Percentiles rank a stretch among this genome's conserved stretches.
These are phyloP conservation scores for Zeugodacus cucurbitae DNA, from an alignment of 1,140 invertebrate species.

Conservation along the genomic window DNA sequence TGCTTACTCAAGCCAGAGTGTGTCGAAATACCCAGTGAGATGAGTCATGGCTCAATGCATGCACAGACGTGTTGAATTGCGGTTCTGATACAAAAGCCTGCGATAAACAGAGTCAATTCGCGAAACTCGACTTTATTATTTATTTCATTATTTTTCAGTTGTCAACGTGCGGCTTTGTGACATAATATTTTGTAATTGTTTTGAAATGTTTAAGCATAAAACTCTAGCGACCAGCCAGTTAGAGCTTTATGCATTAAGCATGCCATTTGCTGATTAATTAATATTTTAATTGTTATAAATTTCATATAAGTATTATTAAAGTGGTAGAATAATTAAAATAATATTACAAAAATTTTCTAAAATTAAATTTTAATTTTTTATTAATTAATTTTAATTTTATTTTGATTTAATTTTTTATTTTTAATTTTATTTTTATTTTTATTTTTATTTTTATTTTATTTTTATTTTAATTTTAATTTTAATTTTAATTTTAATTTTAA, in stretches of 20 bases:
- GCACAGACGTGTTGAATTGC: background rate
- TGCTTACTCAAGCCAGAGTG: background rate
- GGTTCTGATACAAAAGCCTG: background rate
- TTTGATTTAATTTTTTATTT: too few species aligned
- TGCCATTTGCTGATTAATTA: too few species aligned
- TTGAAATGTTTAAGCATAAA: background rate
- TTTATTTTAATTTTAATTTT: too few species aligned
- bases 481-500: too few species aligned
- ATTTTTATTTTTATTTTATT: too few species aligned
- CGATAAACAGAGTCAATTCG: background rate
- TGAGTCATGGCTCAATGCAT: background rate
- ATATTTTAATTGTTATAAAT: too few species aligned
- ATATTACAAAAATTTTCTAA: too few species aligned
- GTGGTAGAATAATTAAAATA: too few species aligned
- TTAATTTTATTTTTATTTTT: too few species aligned
- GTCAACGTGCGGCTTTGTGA: background rate
- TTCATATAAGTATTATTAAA: too few species aligned
- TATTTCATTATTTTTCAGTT: background rate
- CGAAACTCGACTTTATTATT: background rate
- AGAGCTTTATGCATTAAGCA: background rate
- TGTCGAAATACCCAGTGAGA: background rate
- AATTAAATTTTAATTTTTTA: too few species aligned
- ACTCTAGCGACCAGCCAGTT: conserved; percentile 24
- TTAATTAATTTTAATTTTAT: too few species aligned
- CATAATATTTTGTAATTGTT: background rate